A percentile compares a stretch with the other conserved stretches of the same genome.
These are phyloP conservation scores for Ondatra zibethicus DNA, from an alignment of 2,113 vertebrate species.

Conservation along the genomic window DNA sequence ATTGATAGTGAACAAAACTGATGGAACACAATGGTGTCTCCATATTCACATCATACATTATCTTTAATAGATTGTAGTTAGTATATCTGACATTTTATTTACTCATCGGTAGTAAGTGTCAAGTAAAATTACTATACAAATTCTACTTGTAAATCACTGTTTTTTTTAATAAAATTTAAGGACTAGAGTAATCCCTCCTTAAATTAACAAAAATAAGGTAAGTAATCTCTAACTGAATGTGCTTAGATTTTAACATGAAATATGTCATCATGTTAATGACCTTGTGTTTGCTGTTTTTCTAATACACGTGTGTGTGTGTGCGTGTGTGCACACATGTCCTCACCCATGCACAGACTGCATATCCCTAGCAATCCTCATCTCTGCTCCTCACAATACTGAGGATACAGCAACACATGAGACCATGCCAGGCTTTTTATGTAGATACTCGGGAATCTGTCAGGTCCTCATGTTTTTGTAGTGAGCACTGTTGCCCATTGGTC, in stretches of 20 bases:
- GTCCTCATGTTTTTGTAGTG: neutral
- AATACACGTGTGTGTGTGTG: neutral
- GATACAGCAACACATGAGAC: neutral
- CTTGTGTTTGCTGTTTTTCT: neutral
- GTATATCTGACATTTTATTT: conserved; percentile 4
- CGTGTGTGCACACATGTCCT: too few relatives aligned
- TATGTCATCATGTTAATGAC: neutral
- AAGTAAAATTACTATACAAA: neutral
- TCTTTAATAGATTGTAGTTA: neutral
- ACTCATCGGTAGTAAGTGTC: neutral
- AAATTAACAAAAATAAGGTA: neutral
- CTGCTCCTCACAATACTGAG: neutral
- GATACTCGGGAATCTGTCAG: neutral
- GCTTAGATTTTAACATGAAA: neutral
- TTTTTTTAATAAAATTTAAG: neutral
- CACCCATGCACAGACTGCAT: neutral
- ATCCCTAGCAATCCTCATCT: neutral
- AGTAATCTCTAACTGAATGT: neutral
- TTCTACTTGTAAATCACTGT: neutral
- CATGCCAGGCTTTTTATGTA: neutral
- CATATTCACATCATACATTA: neutral
- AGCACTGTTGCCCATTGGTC: neutral
- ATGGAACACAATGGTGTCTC: neutral
- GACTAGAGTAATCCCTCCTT: neutral
- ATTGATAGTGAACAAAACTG: neutral